Percentiles rank a stretch among this genome's conserved stretches.
These are phyloP conservation scores for Euzophera pinguis DNA, from an alignment of 2,888 invertebrate genomes.

Conservation along the genomic window DNA sequence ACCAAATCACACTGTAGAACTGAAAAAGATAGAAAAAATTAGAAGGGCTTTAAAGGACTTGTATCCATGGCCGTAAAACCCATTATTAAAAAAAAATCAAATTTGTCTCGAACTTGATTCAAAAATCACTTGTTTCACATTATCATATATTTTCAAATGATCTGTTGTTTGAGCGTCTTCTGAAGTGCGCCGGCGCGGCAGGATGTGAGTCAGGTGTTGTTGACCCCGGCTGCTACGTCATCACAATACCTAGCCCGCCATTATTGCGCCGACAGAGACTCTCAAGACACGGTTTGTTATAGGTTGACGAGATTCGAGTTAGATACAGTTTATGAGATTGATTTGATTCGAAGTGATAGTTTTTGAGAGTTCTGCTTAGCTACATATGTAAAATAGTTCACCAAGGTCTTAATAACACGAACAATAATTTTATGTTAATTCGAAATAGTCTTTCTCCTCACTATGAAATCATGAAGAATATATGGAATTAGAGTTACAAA, in stretches of 20 bases:
- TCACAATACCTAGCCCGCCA: constrained; percentile 58
- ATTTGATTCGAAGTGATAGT: not conserved
- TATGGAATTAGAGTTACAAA: too few relatives aligned
- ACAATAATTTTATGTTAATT: too few relatives aligned
- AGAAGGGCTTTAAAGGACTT: too few relatives aligned
- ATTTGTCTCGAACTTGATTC: not conserved
- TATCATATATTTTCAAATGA: constrained; percentile 12
- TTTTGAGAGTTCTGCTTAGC: not conserved
- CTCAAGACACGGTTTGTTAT: constrained; percentile 6
- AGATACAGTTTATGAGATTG: not conserved
- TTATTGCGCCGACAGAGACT: constrained; percentile 35
- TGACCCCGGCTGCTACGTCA: constrained; percentile 55
- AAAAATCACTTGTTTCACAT: constrained; percentile 2
- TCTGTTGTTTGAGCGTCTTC: constrained; percentile 16
- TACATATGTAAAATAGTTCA: too few relatives aligned
- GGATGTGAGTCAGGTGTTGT: constrained; percentile 73
- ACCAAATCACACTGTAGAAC: too few relatives aligned
- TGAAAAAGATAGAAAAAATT: too few relatives aligned
- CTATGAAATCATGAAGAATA: too few relatives aligned
- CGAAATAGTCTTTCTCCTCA: too few relatives aligned
- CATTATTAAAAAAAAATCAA: too few relatives aligned
- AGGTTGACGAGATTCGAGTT: not conserved
- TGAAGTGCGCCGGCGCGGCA: constrained; percentile 29
- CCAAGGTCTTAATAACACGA: too few relatives aligned
- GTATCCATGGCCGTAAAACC: too few relatives aligned